phyloP scores from a whole-genome alignment of 2,113 vertebrate species.

The Alethe castanea region DNA sequence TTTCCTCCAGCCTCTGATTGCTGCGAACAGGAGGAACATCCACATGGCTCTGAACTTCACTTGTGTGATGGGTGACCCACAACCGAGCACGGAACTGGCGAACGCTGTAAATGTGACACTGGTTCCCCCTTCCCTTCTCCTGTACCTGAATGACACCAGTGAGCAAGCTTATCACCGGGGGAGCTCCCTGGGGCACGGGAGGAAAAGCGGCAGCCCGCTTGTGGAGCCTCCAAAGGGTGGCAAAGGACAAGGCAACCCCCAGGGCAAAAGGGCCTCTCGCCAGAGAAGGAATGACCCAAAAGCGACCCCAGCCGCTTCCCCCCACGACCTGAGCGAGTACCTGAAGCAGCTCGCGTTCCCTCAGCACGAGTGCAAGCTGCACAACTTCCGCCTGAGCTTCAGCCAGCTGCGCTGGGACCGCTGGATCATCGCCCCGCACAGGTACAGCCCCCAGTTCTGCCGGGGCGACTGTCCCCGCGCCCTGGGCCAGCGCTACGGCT shows the following conservation, averaged over 20 bases:
- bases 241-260: not conserved
- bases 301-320: not conserved
- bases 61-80: constrained; percentile 67
- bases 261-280: constrained; percentile 41
- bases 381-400: constrained; percentile 87
- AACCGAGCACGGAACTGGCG: not conserved
- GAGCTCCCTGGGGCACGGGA: not conserved
- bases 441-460: constrained; percentile 94
- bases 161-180: constrained; percentile 75
- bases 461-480: constrained; percentile 86
- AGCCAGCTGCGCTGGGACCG: constrained; percentile 89
- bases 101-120: constrained; percentile 38
- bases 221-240: not conserved
- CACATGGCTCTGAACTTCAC: constrained; percentile 81
- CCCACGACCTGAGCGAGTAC: constrained; percentile 74
- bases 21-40: constrained; percentile 72
- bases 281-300: constrained; percentile 65
- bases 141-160: constrained; percentile 89
- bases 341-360: constrained; percentile 73
- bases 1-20: constrained; percentile 82
- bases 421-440: constrained; percentile 91
- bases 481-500: constrained; percentile 86
- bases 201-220: not conserved
- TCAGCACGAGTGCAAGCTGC: constrained; percentile 86
- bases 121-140: constrained; percentile 81